Evolutionary conservation across 2,797 vertebrate species (phyloP), one percentile per base, ranked within the genome.

Genomic region (Diceros bicornis): DNA sequence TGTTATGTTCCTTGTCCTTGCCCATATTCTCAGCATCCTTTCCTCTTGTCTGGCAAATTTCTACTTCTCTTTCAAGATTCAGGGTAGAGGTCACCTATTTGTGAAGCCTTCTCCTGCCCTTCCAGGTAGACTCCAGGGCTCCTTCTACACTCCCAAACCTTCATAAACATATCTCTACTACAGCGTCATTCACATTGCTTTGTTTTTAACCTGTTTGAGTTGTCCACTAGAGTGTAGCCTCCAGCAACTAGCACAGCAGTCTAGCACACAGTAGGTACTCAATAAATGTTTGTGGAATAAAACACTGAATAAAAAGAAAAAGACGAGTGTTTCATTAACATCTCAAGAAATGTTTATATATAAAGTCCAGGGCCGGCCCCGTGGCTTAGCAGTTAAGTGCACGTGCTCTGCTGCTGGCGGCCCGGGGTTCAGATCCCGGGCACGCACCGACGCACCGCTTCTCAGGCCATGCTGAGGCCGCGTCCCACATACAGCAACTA

Each of bases 311-410:
- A 90, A 52, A 37, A 52, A 4, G 47, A 41, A 52, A 34, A n/a
- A n/a, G 66, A 23, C 27, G 47, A 84, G 44, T 69, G 13, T 83
- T 69, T 68, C 62, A n/a, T 47, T 90, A 74, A 81, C 25, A 52
- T 83, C 74, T 91, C 82, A 84, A 87, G 69, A 87, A 94, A 62
- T 72, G 20, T 59, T 62, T 68, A 90, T 59, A 44, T 25, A 52
- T 77, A 66, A 96, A 66, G 69, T 37, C 69, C n/a, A 78, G 16
- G 32, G 41, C 41, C 41, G 4, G 41, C 41, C 37, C 41, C 4
- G 41, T 41, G 41, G 41, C 41, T 41, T 41, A 5, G 41, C 41
- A 5, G 41, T 4, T 41, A 41, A 41, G 41, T 41, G 41, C 41
- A 5, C 41, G 41, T 4, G 41, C 41, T 41, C 41, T 4, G 4